A percentile compares a stretch with the other conserved stretches of the same genome.
These are phyloP conservation scores for Labrus mixtus DNA, from an alignment of 2,113 vertebrate species.

Conservation along the genomic window DNA sequence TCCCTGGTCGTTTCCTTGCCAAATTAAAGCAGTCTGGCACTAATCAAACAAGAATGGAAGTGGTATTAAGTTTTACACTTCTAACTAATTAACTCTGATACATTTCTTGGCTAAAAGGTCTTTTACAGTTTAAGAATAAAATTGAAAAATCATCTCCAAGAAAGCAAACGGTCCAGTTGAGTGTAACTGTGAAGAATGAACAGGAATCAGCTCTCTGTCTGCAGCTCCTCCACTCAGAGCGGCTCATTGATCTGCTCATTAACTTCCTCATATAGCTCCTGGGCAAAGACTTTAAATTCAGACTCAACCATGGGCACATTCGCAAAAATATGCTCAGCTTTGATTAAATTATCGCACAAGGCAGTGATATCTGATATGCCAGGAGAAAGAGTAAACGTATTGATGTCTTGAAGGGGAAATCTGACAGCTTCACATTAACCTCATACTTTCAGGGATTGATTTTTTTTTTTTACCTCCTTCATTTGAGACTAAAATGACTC, in stretches of 20 bases:
- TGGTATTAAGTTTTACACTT: not conserved
- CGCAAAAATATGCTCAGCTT: constrained; percentile 27
- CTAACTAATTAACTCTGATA: not conserved
- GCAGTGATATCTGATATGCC: not conserved
- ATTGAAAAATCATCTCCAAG: not conserved
- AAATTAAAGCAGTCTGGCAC: no score
- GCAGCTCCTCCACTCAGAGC: not conserved
- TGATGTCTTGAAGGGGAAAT: constrained; percentile 30
- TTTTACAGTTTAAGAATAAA: no score
- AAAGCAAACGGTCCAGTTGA: not conserved
- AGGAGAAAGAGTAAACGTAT: constrained; percentile 25
- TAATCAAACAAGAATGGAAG: not conserved
- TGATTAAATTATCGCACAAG: constrained; percentile 12
- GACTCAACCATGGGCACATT: constrained; percentile 2
- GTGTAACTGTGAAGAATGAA: not conserved
- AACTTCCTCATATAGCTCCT: not conserved
- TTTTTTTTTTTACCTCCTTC: constrained; percentile 13
- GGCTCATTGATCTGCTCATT: constrained; percentile 14
- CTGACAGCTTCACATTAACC: constrained; percentile 42
- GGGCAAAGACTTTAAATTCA: constrained; percentile 20
- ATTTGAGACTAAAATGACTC: constrained; percentile 55
- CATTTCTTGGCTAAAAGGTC: not conserved
- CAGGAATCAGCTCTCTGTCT: not conserved
- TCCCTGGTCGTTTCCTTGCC: not conserved
- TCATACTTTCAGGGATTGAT: constrained; percentile 45